Percentiles rank a stretch among this genome's conserved stretches.
Conservation (phyloP, 64 coral and sea anemone genomes). For the Catalaphyllia jardinei region DNA sequence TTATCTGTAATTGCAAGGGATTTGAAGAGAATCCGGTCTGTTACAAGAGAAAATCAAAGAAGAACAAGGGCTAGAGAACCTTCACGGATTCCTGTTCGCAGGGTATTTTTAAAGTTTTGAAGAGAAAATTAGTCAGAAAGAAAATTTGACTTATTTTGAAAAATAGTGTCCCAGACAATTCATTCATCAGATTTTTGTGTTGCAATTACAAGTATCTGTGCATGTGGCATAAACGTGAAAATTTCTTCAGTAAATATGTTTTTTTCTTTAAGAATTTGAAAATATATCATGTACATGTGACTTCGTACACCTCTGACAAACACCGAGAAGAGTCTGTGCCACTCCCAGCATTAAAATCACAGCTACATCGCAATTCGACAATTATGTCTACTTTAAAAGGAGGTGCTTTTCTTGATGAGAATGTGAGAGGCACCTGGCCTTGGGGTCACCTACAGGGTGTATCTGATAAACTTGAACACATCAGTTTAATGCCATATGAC, state of each 20-base stretch:
- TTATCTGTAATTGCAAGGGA: not conserved
- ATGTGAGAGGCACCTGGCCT: not conserved
- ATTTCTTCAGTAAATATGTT: conserved; percentile 43
- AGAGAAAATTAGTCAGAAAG: conserved; percentile 27
- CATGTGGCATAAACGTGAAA: conserved; percentile 26
- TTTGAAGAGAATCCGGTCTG: no score
- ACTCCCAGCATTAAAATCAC: not conserved
- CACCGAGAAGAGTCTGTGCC: not conserved
- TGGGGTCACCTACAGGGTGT: conserved; percentile 45
- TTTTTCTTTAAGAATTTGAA: conserved; percentile 17
- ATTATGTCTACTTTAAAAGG: conserved; percentile 28
- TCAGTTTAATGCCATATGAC: conserved; percentile 22
- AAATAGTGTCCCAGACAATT: conserved; percentile 18
- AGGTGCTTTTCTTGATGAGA: conserved; percentile 7
- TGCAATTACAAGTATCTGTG: conserved; percentile 38
- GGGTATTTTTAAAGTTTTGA: conserved; percentile 36
- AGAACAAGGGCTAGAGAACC: conserved; percentile 36
- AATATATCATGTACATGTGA: no score
- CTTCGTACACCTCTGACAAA: not conserved
- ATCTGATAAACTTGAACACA: conserved; percentile 2
- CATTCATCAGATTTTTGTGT: conserved; percentile 37
- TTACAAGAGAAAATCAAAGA: conserved; percentile 8
- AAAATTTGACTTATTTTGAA: conserved; percentile 16
- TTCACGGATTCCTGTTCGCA: conserved; percentile 56
- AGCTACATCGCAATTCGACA: no score